Base-by-base conservation (phyloP, 2,113 vertebrate species). In the Theristicus caerulescens region DNA sequence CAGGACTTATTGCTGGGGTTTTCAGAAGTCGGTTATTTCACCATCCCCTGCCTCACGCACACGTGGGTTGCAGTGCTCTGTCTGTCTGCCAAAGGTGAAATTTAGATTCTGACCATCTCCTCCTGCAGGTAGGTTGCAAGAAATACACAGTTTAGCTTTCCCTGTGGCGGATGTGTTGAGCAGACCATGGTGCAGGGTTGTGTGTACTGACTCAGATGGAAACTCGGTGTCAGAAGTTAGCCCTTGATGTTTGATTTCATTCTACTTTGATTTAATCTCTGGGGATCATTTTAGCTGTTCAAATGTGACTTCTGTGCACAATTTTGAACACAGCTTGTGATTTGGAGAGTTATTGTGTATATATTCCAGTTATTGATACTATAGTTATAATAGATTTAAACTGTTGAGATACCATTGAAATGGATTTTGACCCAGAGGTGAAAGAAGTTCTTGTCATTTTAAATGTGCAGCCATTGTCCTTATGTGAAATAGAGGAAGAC, bases 391-490 rank as follows among this genome's bases (percentile, higher is more conserved):
- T 67, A 81, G 85, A 90, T 94, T 88, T 94, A 90, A 95, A 87
- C 94, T 91, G 76, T 21, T 95, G 87, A 96, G 91, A 82, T 86
- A 47, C 61, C 91, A 86, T 79, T 94, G 78, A 88, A 96, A 94
- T 97, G 89, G 94, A 85, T 94, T 97, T 97, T 97, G 93, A 94
- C 92, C 90, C 84, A 78, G 76, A 73, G 94, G 90, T 96, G 88
- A 95, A 93, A 91, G 58, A 87, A 82, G 80, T 38, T 31, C 49
- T 61, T 96, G 94, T 96, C 77, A 88, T 97, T 96, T 96, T 86
- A 97, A 73, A 65, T 7, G n/a, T 94, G 66, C 71, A 96, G 76
- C 96, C 85, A 71, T 91, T 88, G 66, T 55, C 78, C 62, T 77
- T 81, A 25, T 18, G 24, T 64, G 66, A 86, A 95, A 88, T 72